These are phyloP conservation scores for Sesia apiformis DNA, from an alignment of 2,888 invertebrate genomes.

Conservation along the genomic window DNA sequence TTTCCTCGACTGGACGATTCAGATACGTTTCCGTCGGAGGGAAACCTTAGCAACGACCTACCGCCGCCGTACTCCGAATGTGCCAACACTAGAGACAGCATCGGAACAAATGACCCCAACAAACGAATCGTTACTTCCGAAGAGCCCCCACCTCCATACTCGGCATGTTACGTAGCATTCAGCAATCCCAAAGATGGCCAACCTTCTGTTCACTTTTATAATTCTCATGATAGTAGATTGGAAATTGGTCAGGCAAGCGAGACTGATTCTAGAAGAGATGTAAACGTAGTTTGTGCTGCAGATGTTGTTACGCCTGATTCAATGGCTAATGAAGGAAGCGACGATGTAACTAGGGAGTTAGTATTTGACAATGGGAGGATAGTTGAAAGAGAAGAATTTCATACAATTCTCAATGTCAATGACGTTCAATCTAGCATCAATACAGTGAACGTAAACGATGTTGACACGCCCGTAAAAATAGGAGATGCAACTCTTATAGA, in stretches of 20 bases:
- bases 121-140: constrained; percentile 14
- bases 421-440: too few species aligned
- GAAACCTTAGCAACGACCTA: constrained; percentile 17
- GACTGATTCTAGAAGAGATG: neutral
- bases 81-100: constrained; percentile 8
- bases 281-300: neutral
- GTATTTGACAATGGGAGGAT: constrained; percentile 15
- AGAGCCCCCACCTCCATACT: constrained; percentile 54
- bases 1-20: constrained; percentile 7
- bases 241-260: neutral
- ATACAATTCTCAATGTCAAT: too few species aligned
- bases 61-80: constrained; percentile 51
- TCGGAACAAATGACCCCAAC: neutral
- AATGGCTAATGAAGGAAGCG: neutral
- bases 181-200: constrained; percentile 26
- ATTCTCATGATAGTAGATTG: constrained; percentile 2
- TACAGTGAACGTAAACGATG: too few species aligned
- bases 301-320: neutral
- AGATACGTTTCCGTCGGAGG: constrained; percentile 12
- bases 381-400: too few species aligned
- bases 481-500: too few species aligned
- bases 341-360: neutral
- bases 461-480: too few species aligned
- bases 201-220: constrained; percentile 28
- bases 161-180: constrained; percentile 38